Percentiles rank a stretch among this genome's conserved stretches.
These are phyloP conservation scores for Drosophila borborema DNA, from an alignment of 2,888 invertebrate species.

Conservation along the genomic window DNA sequence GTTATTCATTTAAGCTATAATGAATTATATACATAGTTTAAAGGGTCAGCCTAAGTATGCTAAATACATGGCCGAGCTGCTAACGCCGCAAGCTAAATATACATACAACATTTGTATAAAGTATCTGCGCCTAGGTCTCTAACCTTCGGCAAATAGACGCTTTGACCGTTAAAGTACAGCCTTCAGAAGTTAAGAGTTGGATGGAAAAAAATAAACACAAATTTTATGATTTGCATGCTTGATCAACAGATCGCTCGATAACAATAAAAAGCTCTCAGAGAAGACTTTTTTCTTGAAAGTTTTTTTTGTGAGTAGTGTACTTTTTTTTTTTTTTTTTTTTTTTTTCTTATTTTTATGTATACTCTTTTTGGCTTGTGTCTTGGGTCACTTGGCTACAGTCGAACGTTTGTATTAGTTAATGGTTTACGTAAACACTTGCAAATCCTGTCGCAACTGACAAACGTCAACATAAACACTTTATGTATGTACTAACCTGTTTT, in stretches of 20 bases:
- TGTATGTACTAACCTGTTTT: constrained; percentile 52
- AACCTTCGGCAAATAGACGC: constrained; percentile 46
- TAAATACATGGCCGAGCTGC: constrained; percentile 27
- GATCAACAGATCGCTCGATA: constrained; percentile 4
- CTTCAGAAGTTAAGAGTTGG: constrained; percentile 40
- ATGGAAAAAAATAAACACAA: neutral
- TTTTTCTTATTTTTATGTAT: neutral
- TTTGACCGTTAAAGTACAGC: constrained; percentile 58
- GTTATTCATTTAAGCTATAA: constrained; percentile 17
- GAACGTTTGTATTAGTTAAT: constrained; percentile 22
- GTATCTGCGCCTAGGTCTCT: constrained; percentile 29
- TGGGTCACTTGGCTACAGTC: constrained; percentile 19
- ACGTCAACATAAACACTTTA: constrained; percentile 12
- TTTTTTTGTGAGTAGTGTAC: neutral
- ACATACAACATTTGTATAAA: constrained; percentile 16
- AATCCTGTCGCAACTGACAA: constrained; percentile 44
- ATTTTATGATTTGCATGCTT: constrained; percentile 16
- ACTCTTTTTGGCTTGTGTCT: neutral
- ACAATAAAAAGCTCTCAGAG: constrained; percentile 1
- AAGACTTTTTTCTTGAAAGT: constrained; percentile 12
- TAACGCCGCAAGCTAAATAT: constrained; percentile 28
- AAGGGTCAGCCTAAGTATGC: constrained; percentile 11
- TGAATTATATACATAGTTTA: neutral
- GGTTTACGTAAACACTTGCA: constrained; percentile 56
- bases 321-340: neutral